Evolutionary conservation across 1,140 invertebrate species (phyloP), one percentile per base, ranked within the genome.

Genomic region (Cyclina sinensis): DNA sequence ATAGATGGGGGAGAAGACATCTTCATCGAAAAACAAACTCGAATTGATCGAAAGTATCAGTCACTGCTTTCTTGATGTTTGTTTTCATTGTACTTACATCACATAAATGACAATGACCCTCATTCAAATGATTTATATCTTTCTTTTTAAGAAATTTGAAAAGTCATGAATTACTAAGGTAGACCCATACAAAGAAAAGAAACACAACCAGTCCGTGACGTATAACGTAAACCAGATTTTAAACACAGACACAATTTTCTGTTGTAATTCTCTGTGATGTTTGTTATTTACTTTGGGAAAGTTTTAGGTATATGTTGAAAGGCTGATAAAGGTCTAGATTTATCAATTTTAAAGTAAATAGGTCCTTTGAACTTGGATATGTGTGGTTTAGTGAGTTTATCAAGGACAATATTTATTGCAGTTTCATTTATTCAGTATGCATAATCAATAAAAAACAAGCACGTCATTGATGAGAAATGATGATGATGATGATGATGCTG

Each of bases 311-410:
- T 30, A 70, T 43, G 4, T 43, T 43, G 43, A 7, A 43, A 14
- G 43, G 43, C 43, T 43, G 14, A 43, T 43, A 7, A 14, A 43
- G 14, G 43, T 43, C 4, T 7, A 43, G 5, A 43, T 43, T 43
- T 43, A 43, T 43, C 43, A 43, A 43, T 43, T 43, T 43, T 37
- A 65, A n/a, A 65, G 59, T 65, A 65, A 65, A 65, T 30, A 65
- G 7, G 16, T 65, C 24, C 4, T 57, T 30, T 27, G 30, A 65
- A 30, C 11, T 18, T 3, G 59, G 1, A 65, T 30, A 4, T 65
- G 59, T 65, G 59, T 65, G 59, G 59, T 27, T 11, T 30, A 5
- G 5, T 9, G 3, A 24, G n/a, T 21, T 18, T 57, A n/a, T 18
- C 24, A 4, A n/a, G 3, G 24, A 9, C 21, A n/a, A 57, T 3